Evolutionary conservation across 2,113 vertebrate species (phyloP), one percentile per base, ranked within the genome.

Genomic region (Oreochromis tanganicae): DNA sequence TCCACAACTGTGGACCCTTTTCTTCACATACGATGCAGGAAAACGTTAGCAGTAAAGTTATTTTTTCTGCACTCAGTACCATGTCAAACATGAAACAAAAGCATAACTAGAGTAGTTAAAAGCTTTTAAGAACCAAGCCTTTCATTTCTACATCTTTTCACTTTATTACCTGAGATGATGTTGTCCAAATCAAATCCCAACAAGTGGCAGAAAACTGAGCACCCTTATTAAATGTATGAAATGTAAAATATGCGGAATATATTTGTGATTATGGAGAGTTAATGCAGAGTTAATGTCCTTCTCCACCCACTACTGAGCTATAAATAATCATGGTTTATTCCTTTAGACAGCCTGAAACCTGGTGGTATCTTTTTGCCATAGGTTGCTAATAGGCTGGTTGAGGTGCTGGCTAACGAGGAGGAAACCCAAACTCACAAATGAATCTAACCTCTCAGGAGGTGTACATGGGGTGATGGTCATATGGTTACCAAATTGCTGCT

Each of bases 351-450:
- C 48, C 73, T 43, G 36, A 71, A 56, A 85, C 80, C 82, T 85
- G 36, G 61, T 85, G 56, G 54, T 19, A 14, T 27, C 16, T 11
- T 52, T 52, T 78, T 34, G 46, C 27, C 27, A 52, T n/a, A 78
- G 46, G 46, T 50, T 52, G 27, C 16, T 50, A 78, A 78, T 78
- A 29, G 27, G 16, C 24, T 12, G 19, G 36, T 78, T 78, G 32
- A 68, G 75, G 54, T 80, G 82, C 56, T 43, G 54, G 54, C 41
- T 80, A 78, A 56, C 21, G 81, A 83, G 56, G 80, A 59, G 71
- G n/a, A 27, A 88, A 81, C 63, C 87, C 61, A 85, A 87, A 83
- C 80, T 54, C 73, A 55, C 50, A 79, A 55, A 92, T 85, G 73
- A 82, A 86, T 43, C 32, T 21, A 4, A 82, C 56, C 13, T 84